A percentile compares a stretch with the other conserved stretches of the same genome.
These are phyloP conservation scores for Quadroppia sp. DNA, from an alignment of 2,888 invertebrate species.

Conservation along the genomic window DNA sequence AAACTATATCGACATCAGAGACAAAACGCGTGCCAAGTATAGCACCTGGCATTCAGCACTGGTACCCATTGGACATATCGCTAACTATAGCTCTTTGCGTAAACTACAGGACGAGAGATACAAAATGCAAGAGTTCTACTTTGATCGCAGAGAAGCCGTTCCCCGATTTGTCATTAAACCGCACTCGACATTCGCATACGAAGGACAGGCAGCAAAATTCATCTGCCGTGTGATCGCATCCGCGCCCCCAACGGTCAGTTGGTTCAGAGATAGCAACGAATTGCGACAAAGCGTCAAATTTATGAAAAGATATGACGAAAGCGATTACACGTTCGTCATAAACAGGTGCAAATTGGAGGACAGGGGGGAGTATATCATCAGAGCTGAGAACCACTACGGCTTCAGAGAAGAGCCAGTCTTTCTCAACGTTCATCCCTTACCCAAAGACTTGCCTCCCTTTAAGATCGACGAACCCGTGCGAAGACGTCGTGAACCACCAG, in stretches of 20 bases:
- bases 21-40: constrained; percentile 70
- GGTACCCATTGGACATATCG: constrained; percentile 90
- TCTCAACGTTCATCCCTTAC: constrained; percentile 88
- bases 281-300: constrained; percentile 95
- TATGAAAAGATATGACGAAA: constrained; percentile 95
- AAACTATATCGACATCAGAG: constrained; percentile 78
- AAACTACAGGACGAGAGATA: constrained; percentile 94
- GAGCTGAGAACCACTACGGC: constrained; percentile 94
- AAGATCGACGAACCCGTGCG: constrained; percentile 53
- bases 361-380: constrained; percentile 93
- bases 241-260: constrained; percentile 85
- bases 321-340: constrained; percentile 95
- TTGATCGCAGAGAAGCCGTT: constrained; percentile 94
- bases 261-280: constrained; percentile 90
- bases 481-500: constrained; percentile 35
- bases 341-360: constrained; percentile 92
- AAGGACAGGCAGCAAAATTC: constrained; percentile 95
- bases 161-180: constrained; percentile 97
- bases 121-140: constrained; percentile 90
- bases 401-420: constrained; percentile 93
- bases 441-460: constrained; percentile 58
- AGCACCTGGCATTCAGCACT: constrained; percentile 71
- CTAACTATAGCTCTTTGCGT: constrained; percentile 93
- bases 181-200: constrained; percentile 88
- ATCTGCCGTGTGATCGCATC: constrained; percentile 91